Conservation (phyloP, 1,140 invertebrate species). For the Ceratosolen fusciceps region DNA sequence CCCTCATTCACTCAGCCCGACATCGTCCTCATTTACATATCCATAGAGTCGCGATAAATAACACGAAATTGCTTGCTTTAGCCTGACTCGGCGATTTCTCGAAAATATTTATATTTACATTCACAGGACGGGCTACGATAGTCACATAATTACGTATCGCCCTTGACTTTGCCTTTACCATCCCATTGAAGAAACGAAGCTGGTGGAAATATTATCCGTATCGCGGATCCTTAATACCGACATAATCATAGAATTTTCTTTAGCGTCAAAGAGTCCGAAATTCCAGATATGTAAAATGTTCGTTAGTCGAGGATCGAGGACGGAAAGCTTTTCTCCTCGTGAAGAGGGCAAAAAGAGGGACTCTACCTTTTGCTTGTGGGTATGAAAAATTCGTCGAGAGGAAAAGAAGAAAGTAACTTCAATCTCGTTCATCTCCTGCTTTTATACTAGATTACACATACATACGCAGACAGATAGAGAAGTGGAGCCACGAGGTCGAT, state of each 20-base stretch:
- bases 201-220: too few relatives aligned
- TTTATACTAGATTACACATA: conserved; percentile 14
- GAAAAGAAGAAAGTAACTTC: conserved; percentile 16
- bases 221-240: background rate
- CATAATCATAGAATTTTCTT: background rate
- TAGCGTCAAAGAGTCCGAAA: background rate
- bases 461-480: conserved; percentile 8
- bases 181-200: too few relatives aligned
- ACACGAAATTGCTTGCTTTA: too few relatives aligned
- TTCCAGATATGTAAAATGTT: background rate
- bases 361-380: background rate
- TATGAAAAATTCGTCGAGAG: conserved; percentile 23
- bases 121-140: too few relatives aligned
- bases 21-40: too few relatives aligned
- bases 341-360: background rate
- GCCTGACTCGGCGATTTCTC: too few relatives aligned
- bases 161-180: too few relatives aligned
- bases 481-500: conserved; percentile 44
- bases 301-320: background rate
- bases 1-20: background rate
- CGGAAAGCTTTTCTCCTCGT: conserved; percentile 14
- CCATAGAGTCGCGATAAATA: too few relatives aligned
- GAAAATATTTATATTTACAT: too few relatives aligned
- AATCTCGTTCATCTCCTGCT: conserved; percentile 19
- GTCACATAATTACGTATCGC: too few relatives aligned